Evolutionary conservation across 2,888 invertebrate genomes (phyloP).

Genomic region (Apomyelois bistriatella): DNA sequence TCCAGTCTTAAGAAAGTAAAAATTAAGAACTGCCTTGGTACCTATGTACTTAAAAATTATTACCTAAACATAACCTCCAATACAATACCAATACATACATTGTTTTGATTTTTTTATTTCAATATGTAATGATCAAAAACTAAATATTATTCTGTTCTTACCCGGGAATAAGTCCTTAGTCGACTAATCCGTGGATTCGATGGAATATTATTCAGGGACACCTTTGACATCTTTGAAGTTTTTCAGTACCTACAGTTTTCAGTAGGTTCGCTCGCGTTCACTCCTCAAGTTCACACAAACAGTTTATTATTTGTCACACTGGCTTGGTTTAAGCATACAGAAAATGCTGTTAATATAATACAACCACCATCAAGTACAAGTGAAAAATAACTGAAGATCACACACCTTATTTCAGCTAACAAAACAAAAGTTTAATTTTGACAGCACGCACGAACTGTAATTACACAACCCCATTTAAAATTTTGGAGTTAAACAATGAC

Average conservation of each 20-base stretch:
- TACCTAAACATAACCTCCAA: slow-evolving; percentile 20
- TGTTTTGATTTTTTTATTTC: too few species aligned
- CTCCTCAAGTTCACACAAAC: slow-evolving; percentile 35
- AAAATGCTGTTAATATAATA: neutral
- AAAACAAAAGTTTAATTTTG: slow-evolving; percentile 54
- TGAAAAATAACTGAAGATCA: slow-evolving; percentile 45
- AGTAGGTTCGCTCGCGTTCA: too few species aligned
- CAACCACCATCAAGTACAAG: slow-evolving; percentile 46
- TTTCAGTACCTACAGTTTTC: slow-evolving; percentile 22
- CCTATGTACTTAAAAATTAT: too few species aligned
- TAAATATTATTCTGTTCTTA: slow-evolving; percentile 37
- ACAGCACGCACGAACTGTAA: slow-evolving; percentile 43
- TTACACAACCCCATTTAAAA: slow-evolving; percentile 46
- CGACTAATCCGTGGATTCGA: slow-evolving; percentile 72
- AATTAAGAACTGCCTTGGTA: too few species aligned
- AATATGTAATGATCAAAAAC: too few species aligned
- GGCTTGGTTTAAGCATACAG: slow-evolving; percentile 23
- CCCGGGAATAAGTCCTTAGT: slow-evolving; percentile 71
- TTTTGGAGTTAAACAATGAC: neutral
- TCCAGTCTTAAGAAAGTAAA: too few species aligned
- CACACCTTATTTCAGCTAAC: slow-evolving; percentile 30
- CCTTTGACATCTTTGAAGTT: slow-evolving; percentile 66
- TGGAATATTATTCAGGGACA: slow-evolving; percentile 70
- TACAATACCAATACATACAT: too few species aligned
- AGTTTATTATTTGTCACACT: slow-evolving; percentile 46